Evolutionary conservation across 2,113 vertebrate species (phyloP).

Genomic region (Oncorhynchus tshawytscha): DNA sequence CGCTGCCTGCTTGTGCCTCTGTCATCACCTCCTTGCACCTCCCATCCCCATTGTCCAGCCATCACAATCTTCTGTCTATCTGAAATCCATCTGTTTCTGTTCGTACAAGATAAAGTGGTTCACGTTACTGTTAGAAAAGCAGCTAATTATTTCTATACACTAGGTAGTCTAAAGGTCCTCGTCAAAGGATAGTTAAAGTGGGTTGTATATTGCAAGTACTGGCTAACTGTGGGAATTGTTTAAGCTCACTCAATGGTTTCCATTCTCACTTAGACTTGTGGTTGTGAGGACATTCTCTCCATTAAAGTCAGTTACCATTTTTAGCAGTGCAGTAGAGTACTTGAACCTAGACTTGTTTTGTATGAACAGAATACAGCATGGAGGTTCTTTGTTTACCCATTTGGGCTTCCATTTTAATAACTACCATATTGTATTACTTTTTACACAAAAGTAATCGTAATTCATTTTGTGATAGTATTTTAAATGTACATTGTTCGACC

Average conservation of each 20-base stretch:
- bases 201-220: neutral
- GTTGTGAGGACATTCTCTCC: slow-evolving; percentile 16
- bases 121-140: neutral
- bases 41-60: neutral
- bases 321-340: slow-evolving; percentile 9
- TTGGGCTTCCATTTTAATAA: neutral
- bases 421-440: slow-evolving; percentile 3
- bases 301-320: slow-evolving; percentile 12
- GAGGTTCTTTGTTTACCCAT: neutral
- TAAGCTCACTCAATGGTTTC: neutral
- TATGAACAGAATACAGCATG: slow-evolving; percentile 31
- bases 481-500: neutral
- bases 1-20: slow-evolving; percentile 41
- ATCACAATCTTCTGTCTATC: neutral
- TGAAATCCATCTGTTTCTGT: slow-evolving; percentile 19
- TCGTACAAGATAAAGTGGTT: neutral
- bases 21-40: slow-evolving; percentile 16
- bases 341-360: slow-evolving; percentile 10
- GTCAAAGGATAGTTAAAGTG: neutral
- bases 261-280: slow-evolving; percentile 4
- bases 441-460: neutral
- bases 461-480: slow-evolving; percentile 4
- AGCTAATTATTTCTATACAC: neutral
- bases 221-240: neutral
- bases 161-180: neutral